Base-by-base conservation (phyloP, 2,797 vertebrate genomes). In the Leuciscus waleckii region DNA sequence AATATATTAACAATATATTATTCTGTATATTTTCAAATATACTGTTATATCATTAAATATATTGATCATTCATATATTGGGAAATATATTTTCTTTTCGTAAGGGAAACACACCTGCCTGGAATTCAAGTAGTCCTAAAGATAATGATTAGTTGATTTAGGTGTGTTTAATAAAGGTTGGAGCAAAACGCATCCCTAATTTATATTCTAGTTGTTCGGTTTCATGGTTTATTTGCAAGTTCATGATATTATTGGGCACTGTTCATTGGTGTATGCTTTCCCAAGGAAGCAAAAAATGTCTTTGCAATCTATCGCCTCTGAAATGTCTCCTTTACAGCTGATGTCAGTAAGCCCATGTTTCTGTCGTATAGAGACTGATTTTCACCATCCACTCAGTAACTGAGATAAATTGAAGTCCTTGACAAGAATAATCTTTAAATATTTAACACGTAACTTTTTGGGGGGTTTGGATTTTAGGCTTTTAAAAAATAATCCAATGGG, bases 401-500 rank as follows among this genome's bases (percentile, higher is more conserved):
- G 29, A 51, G 43, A 51, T 49, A 26, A 43, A 74, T 19, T 51
- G 10, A 35, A 35, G 35, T 35, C 35, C 4, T 2, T 35, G 35
- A 35, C 4, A 35, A 35, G 35, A 35, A 5, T 35, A 35, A 35
- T 32, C 32, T 32, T 32, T 32, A 39, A 35, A 35, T 93, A 90
- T 94, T 93, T 93, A 84, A 94, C 88, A 92, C 58, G n/a, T 61
- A 63, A 32, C 63, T 65, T 65, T 32, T 32, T 65, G 17, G 17
- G 17, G 91, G 92, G 98, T 91, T 96, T 99, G 98, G 97, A 99
- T 96, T 99, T 99, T 99, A 99, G 94, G 93, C 97, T 99, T 97
- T 99, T 99, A 98, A 99, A 99, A 97, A 97, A 97, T 99, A 99
- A 99, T 94, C 98, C 98, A 94, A 97, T 97, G 97, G 97, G 97